Conservation (phyloP, 2,797 vertebrate species). For the Pempheris klunzingeri region DNA sequence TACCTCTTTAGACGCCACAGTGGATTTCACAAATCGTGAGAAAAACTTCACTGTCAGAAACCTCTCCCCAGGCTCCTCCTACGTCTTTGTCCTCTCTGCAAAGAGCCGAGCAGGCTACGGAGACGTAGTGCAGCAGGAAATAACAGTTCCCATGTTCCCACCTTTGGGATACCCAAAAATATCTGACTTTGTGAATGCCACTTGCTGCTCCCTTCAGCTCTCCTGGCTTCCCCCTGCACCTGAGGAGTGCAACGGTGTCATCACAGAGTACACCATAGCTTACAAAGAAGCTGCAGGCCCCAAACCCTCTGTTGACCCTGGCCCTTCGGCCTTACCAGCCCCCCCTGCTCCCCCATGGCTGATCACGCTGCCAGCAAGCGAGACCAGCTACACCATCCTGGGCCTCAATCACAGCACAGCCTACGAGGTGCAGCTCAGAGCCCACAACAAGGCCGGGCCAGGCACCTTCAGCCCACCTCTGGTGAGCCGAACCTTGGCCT, state of each 20-base stretch:
- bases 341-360: constrained; percentile 77
- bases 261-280: constrained; percentile 91
- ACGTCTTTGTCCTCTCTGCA: constrained; percentile 91
- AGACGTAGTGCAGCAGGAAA: constrained; percentile 84
- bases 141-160: constrained; percentile 88
- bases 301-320: constrained; percentile 53
- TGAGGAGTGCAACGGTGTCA: constrained; percentile 87
- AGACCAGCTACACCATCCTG: constrained; percentile 89
- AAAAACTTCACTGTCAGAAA: constrained; percentile 83
- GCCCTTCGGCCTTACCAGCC: constrained; percentile 45
- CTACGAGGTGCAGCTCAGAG: constrained; percentile 94
- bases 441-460: constrained; percentile 92
- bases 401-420: constrained; percentile 93
- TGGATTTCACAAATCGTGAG: constrained; percentile 87
- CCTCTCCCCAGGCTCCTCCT: constrained; percentile 90
- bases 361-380: constrained; percentile 87
- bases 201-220: constrained; percentile 90
- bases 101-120: constrained; percentile 90
- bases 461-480: constrained; percentile 93
- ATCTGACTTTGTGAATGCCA: constrained; percentile 88
- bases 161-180: constrained; percentile 91
- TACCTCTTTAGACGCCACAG: constrained; percentile 78
- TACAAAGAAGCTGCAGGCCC: constrained; percentile 85
- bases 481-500: constrained; percentile 91
- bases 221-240: constrained; percentile 90